Evolutionary conservation across 1,140 invertebrate genomes (phyloP).

Genomic region (Ectropis grisescens): DNA sequence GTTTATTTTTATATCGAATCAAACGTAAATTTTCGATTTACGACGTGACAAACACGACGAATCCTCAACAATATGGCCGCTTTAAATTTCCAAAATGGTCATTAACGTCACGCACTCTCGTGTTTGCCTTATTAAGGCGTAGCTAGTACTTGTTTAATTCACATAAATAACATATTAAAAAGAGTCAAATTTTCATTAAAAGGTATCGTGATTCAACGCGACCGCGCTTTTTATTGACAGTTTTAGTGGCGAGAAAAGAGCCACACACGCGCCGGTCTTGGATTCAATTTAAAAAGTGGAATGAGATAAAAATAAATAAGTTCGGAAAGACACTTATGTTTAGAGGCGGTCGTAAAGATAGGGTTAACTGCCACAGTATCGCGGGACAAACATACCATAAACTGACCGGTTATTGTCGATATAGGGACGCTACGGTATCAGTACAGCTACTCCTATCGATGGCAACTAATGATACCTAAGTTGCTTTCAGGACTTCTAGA

Average conservation of each 20-base stretch:
- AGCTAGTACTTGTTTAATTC: slow-evolving; percentile 31
- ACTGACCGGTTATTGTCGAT: slow-evolving; percentile 42
- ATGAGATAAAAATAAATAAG: slow-evolving; percentile 68
- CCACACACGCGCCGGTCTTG: slow-evolving; percentile 56
- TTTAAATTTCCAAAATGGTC: slow-evolving; percentile 31
- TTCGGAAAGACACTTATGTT: slow-evolving; percentile 63
- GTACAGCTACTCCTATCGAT: too few relatives aligned
- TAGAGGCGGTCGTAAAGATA: slow-evolving; percentile 65
- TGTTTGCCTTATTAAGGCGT: slow-evolving; percentile 34
- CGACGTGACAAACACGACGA: slow-evolving; percentile 31
- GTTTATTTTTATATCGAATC: slow-evolving; percentile 6
- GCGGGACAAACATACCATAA: slow-evolving; percentile 63
- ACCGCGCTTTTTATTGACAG: slow-evolving; percentile 57
- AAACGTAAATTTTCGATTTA: slow-evolving; percentile 24
- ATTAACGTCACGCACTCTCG: slow-evolving; percentile 23
- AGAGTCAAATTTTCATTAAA: slow-evolving; percentile 58
- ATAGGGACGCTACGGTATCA: slow-evolving; percentile 26
- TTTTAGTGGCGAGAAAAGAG: slow-evolving; percentile 47
- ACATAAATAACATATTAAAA: slow-evolving; percentile 48
- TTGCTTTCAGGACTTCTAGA: too few relatives aligned
- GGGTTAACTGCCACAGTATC: slow-evolving; percentile 61
- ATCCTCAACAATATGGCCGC: slow-evolving; percentile 21
- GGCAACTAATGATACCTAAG: too few relatives aligned
- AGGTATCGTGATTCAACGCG: slow-evolving; percentile 34
- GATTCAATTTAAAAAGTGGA: slow-evolving; percentile 67